Evolutionary conservation across 1,140 invertebrate species (phyloP), one percentile per base, ranked within the genome.

Genomic region (Anoplophora glabripennis): DNA sequence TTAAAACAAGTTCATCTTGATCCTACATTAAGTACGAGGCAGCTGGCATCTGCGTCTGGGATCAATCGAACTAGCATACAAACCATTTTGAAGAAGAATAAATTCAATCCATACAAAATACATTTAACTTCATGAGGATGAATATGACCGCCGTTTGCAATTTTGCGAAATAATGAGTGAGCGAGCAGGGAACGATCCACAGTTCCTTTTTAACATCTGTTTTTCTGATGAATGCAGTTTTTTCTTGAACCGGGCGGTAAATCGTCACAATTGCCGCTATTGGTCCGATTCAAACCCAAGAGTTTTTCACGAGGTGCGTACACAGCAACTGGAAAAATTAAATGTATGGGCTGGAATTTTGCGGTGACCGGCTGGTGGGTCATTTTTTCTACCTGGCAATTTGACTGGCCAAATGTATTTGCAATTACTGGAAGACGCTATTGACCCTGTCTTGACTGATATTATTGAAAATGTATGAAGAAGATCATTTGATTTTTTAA

Each of bases 281-380:
- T 64, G 58, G 59, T 42, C 10, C 18, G 37, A 15, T n/a, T 14
- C 45, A 45, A 62, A 65, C 57, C 54, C 59, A 34, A 54, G 52
- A 38, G 54, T 48, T 28, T 41, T 61, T 21, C 21, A 33, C 8
- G 51, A 65, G 28, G n/a, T 14, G 17, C 49, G 62, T 44, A 62
- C 51, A 37, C 59, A 65, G 51, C 37, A 65, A 41, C 59, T 34
- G 49, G 36, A 61, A 53, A 62, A 65, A 55, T 33, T 59, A 49
- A 65, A 62, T 49, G 59, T 62, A 10, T 65, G 63, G 54, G 49
- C 53, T 47, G 34, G 56, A 44, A 59, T 66, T 14, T 15, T 57
- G n/a, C 33, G 5, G 21, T 41, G 37, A 21, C 10, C 10, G 17
- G n/a, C 36, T 57, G 34, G 57, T 61, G 12, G 53, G 59, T 33